Evolutionary conservation across 30 jellyfish, hydroid and myxozoan species (phyloP).

Genomic region (Cassiopea xamachana): DNA sequence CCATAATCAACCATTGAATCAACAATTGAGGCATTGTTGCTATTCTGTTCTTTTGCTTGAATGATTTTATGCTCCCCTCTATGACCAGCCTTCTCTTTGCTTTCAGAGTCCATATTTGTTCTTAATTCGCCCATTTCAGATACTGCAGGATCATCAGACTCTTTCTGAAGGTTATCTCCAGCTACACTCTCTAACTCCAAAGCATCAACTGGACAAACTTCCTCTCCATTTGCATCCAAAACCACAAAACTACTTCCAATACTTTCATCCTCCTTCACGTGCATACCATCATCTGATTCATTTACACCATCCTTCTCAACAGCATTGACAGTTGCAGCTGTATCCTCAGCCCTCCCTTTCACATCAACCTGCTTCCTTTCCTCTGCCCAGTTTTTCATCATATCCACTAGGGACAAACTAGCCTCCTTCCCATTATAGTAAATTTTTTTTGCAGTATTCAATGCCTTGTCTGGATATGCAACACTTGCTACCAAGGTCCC

Average conservation of each 20-base stretch:
- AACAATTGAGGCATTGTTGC: neutral
- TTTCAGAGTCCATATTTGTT: neutral
- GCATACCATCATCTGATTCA: neutral
- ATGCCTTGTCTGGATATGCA: constrained; percentile 62
- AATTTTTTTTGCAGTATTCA: neutral
- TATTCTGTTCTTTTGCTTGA: neutral
- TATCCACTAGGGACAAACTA: constrained; percentile 23
- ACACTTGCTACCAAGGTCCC: constrained; percentile 61
- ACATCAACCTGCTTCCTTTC: neutral
- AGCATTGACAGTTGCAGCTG: too few relatives aligned
- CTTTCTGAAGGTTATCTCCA: neutral
- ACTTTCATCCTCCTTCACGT: neutral
- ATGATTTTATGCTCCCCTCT: neutral
- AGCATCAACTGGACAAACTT: constrained; percentile 13
- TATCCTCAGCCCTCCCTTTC: neutral
- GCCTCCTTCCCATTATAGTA: constrained; percentile 26
- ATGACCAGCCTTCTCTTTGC: neutral
- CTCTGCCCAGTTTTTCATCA: constrained; percentile 15
- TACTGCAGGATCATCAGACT: neutral
- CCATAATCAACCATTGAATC: constrained; percentile 55
- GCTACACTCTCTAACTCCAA: neutral
- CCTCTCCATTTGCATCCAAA: constrained; percentile 34
- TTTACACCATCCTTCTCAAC: neutral
- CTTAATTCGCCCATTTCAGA: neutral
- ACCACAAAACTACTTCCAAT: neutral